These are phyloP conservation scores for Melanotaenia parkinsoni DNA, from an alignment of 2,797 vertebrate species.

Conservation along the genomic window DNA sequence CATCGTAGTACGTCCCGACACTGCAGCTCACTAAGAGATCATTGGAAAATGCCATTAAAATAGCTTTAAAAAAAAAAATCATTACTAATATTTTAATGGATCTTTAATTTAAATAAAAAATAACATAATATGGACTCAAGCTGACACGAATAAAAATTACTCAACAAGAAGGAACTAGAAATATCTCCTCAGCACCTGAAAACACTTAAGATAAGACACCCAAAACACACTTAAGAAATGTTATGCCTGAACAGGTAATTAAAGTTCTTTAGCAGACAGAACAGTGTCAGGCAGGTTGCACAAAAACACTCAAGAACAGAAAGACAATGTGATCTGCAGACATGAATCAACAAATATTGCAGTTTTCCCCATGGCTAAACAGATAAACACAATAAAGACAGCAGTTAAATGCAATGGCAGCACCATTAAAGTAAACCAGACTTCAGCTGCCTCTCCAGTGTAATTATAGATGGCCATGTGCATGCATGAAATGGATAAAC, in stretches of 20 bases:
- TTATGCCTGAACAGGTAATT: conserved; percentile 44
- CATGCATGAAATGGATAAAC: conserved; percentile 53
- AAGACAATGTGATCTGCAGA: conserved; percentile 54
- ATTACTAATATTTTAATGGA: background rate
- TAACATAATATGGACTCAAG: conserved; percentile 11
- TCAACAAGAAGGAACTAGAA: conserved; percentile 1
- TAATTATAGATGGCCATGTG: conserved; percentile 44
- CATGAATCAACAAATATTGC: conserved; percentile 53
- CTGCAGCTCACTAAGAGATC: conserved; percentile 85
- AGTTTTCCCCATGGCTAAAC: conserved; percentile 49
- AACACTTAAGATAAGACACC: conserved; percentile 35
- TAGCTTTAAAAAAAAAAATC: conserved; percentile 4
- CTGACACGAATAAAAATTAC: conserved; percentile 18
- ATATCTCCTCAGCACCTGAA: conserved; percentile 27
- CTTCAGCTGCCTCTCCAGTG: conserved; percentile 49
- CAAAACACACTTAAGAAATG: conserved; percentile 21
- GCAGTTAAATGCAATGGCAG: conserved; percentile 44
- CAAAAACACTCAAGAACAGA: conserved; percentile 23
- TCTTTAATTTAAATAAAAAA: conserved; percentile 13
- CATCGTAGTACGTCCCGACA: conserved; percentile 83
- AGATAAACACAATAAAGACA: conserved; percentile 60
- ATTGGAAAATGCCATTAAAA: conserved; percentile 38
- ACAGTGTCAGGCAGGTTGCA: conserved; percentile 20
- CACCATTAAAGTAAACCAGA: conserved; percentile 53
- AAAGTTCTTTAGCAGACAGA: conserved; percentile 36